Percentiles rank a stretch among this genome's conserved stretches.
Conservation (phyloP, 2,113 vertebrate genomes). For the Arizona elegans region DNA sequence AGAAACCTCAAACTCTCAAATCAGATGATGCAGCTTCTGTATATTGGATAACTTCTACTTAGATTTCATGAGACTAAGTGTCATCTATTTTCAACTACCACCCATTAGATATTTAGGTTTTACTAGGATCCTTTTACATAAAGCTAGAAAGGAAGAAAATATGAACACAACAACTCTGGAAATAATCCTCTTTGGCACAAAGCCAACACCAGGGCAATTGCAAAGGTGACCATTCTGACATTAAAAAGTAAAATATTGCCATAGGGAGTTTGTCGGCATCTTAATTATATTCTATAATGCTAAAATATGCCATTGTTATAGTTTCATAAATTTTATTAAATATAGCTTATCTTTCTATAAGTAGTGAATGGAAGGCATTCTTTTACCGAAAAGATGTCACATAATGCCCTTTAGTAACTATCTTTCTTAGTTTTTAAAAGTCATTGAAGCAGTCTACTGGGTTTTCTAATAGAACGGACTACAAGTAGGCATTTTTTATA, state of each 20-base stretch:
- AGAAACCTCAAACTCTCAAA: background rate
- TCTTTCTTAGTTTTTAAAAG: background rate
- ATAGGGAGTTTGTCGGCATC: slow-evolving; percentile 11
- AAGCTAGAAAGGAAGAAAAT: slow-evolving; percentile 14
- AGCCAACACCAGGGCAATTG: accelerated
- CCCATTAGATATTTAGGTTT: background rate
- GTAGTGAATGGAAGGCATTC: slow-evolving; percentile 23
- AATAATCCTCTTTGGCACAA: background rate
- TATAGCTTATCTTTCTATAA: slow-evolving; percentile 44
- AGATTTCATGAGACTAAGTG: background rate
- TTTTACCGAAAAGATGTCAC: background rate
- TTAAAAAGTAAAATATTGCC: background rate
- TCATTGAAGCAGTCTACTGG: background rate
- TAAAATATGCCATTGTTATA: background rate
- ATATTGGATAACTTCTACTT: background rate
- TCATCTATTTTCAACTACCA: accelerated
- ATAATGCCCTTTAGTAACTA: background rate
- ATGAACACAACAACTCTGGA: background rate
- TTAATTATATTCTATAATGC: slow-evolving; percentile 13
- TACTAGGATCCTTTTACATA: background rate
- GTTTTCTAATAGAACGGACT: background rate
- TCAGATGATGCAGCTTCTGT: background rate
- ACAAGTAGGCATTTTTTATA: background rate
- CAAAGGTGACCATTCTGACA: background rate
- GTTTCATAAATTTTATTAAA: slow-evolving; percentile 10